These are phyloP conservation scores for Plodia interpunctella DNA, from an alignment of 1,140 invertebrate species.

Conservation along the genomic window DNA sequence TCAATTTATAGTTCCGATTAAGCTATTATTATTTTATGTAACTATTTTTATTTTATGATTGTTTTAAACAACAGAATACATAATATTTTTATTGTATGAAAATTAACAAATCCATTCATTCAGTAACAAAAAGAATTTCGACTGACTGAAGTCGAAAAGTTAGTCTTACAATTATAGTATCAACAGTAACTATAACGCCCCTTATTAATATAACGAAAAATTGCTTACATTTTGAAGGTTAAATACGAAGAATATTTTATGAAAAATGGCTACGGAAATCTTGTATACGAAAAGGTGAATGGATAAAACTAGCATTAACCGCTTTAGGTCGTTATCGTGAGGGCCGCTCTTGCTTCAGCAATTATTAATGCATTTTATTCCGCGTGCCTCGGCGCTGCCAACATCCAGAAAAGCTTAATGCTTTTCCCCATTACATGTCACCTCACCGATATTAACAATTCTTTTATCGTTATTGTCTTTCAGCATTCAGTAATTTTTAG, in stretches of 20 bases:
- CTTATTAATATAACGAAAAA: not conserved
- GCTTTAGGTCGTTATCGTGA: constrained; percentile 20
- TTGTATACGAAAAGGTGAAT: constrained; percentile 4
- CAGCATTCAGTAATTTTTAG: not conserved
- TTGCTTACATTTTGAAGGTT: not conserved
- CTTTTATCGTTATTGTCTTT: constrained; percentile 36
- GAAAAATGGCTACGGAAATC: not conserved
- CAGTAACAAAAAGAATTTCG: too few species aligned
- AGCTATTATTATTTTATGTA: not conserved
- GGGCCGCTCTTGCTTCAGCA: constrained; percentile 17
- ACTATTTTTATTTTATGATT: not conserved
- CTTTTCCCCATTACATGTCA: constrained; percentile 60
- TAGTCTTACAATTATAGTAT: too few species aligned
- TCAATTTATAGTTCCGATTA: not conserved
- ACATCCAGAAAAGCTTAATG: constrained; percentile 50
- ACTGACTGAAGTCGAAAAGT: too few species aligned
- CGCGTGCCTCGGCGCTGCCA: constrained; percentile 32
- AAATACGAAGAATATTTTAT: not conserved
- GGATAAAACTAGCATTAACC: constrained; percentile 29
- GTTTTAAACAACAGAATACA: not conserved
- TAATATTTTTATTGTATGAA: not conserved
- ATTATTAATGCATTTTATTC: constrained; percentile 63
- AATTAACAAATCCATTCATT: too few species aligned
- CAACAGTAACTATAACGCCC: too few species aligned
- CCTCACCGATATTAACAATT: constrained; percentile 36